Evolutionary conservation across 2,888 invertebrate species (phyloP), one percentile per base, ranked within the genome.

Genomic region (Shargacucullia verbasci): DNA sequence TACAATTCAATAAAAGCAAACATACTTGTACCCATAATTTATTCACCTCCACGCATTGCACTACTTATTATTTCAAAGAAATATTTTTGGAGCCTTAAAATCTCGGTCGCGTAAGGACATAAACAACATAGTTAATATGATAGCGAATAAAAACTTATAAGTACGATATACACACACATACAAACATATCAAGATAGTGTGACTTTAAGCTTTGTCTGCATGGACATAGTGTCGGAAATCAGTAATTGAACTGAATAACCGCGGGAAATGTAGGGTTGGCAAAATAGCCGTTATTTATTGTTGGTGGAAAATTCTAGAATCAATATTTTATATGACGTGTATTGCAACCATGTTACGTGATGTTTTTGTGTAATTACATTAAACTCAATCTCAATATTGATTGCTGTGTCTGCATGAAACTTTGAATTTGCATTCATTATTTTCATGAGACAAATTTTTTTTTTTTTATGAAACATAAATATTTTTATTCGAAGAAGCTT

Each of bases 101-200:
- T 84, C 68, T 82, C 82, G 84, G 83, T 80, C 85, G 83, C 62
- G 63, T 69, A 79, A 83, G 80, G 83, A 86, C 82, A 80, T 81
- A 81, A 80, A 82, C 80, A 83, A 77, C 73, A 59, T 74, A 65
- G 64, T 73, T 70, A 66, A 73, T 71, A 61, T 59, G 73, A 72
- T 69, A 59, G 69, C 70, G 48, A 71, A 74, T 65, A 66, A 72
- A 69, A 65, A 69, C 45, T 43, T 67, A 61, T 48, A 55, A 39
- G 54, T 55, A 69, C 39, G n/a, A 56, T 52, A 60, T 46, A 50
- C 61, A 59, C 70, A 57, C 52, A 46, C 53, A 54, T 14, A 58
- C 7, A 31, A 29, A 29, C 13, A 31, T n/a, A 37, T 35, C 34
- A 35, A 52, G 37, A 38, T 59, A 31, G n/a, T 37, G 43, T 47